A percentile compares a stretch with the other conserved stretches of the same genome.
Evolutionary conservation across 2,113 vertebrate genomes (phyloP).

Genomic region (Coracopsis vasa): DNA sequence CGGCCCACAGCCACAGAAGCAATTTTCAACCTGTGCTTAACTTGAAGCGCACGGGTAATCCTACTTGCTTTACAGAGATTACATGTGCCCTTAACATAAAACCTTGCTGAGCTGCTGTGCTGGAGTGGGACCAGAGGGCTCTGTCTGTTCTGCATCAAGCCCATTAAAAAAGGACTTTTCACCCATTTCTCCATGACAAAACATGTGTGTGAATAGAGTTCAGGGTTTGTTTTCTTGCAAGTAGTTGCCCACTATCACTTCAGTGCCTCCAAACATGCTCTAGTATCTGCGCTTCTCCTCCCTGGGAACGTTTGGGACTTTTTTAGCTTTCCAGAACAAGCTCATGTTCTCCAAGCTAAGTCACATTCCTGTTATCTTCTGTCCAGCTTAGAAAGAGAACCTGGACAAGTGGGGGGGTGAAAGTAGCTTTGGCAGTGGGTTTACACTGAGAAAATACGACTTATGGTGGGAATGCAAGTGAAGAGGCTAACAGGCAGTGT

Average conservation of each 20-base stretch:
- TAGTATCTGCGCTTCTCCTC: rapidly evolving
- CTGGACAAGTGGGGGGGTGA: not conserved
- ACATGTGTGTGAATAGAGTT: not conserved
- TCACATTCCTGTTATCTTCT: not conserved
- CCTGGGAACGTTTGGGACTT: rapidly evolving
- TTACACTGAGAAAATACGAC: not conserved
- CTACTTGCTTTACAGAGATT: not conserved
- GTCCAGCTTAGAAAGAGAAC: not conserved
- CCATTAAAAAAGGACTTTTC: not conserved
- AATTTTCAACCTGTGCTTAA: not conserved
- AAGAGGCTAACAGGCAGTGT: not conserved
- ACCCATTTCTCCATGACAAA: not conserved
- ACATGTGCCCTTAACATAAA: not conserved
- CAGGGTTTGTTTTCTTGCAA: not conserved
- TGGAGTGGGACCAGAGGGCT: not conserved
- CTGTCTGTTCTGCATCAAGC: not conserved
- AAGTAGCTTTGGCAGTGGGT: not conserved
- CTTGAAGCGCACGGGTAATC: not conserved
- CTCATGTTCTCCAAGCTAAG: not conserved
- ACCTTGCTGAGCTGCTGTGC: not conserved
- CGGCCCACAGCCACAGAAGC: not conserved
- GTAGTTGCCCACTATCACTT: not conserved
- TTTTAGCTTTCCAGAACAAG: not conserved
- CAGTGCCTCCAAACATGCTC: not conserved
- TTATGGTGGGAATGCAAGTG: rapidly evolving